Conservation (phyloP, 2,888 invertebrate genomes). For the Andricus curvator region DNA sequence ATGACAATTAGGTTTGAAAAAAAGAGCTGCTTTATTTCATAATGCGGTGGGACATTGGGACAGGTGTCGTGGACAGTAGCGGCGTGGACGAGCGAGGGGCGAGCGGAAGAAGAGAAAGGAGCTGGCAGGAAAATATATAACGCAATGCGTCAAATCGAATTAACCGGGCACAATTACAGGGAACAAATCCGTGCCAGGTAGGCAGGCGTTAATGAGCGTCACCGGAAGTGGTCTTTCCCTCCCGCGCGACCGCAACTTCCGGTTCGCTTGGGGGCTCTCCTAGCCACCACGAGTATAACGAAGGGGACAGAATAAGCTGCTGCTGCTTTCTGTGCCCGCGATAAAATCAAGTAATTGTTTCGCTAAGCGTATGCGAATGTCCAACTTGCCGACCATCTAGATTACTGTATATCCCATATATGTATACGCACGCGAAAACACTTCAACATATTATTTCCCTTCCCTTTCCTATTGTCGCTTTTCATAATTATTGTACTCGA, state of each 20-base stretch:
- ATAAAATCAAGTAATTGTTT: constrained; percentile 78
- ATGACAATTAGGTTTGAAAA: not conserved
- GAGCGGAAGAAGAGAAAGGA: constrained; percentile 48
- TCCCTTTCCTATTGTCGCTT: too few relatives aligned
- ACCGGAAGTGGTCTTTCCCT: constrained; percentile 70
- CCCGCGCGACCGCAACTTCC: constrained; percentile 68
- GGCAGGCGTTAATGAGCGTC: constrained; percentile 77
- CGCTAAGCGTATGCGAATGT: constrained; percentile 77
- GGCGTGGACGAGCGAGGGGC: not conserved
- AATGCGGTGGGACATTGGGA: constrained; percentile 48
- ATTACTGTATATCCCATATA: not conserved
- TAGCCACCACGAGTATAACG: constrained; percentile 54
- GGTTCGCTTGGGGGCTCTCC: constrained; percentile 72
- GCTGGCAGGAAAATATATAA: constrained; percentile 55
- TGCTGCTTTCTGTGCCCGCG: constrained; percentile 68
- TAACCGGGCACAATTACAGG: constrained; percentile 73
- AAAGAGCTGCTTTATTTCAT: not conserved
- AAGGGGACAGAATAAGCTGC: constrained; percentile 70
- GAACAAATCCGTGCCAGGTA: constrained; percentile 74
- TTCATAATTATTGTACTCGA: too few relatives aligned
- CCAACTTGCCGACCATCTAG: constrained; percentile 59
- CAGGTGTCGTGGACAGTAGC: constrained; percentile 54
- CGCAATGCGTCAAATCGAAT: constrained; percentile 72
- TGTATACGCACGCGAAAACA: too few relatives aligned
- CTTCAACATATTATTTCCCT: too few relatives aligned